phyloP scores from a whole-genome alignment of 1,140 invertebrate species.

The Camponotus pennsylvanicus region DNA sequence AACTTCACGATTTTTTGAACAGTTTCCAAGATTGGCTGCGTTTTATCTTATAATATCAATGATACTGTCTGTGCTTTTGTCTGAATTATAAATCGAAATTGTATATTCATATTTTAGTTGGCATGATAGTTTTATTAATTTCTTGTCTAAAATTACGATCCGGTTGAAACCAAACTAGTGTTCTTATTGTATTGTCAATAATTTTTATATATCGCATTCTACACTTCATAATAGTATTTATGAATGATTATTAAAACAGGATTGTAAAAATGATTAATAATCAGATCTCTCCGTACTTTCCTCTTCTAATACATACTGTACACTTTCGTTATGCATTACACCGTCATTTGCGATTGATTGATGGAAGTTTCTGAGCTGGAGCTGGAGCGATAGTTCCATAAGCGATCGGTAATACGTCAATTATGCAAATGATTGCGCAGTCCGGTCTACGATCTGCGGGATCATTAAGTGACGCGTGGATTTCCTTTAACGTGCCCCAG shows the following conservation, averaged over 20 bases:
- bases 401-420: conserved; percentile 56
- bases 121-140: background rate
- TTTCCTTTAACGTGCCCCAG: conserved; percentile 28
- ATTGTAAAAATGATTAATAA: conserved; percentile 29
- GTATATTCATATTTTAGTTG: background rate
- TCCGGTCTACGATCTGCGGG: conserved; percentile 34
- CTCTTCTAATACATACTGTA: background rate
- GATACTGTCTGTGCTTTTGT: background rate
- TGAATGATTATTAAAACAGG: background rate
- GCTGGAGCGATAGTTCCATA: conserved; percentile 26
- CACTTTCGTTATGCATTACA: background rate
- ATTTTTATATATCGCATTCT: background rate
- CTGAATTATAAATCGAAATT: background rate
- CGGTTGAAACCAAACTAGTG: too few species aligned
- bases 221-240: background rate
- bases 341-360: conserved; percentile 30
- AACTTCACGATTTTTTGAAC: conserved; percentile 15
- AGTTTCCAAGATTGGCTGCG: background rate
- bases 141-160: background rate
- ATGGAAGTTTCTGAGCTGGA: conserved; percentile 33
- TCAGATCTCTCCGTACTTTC: background rate
- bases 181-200: background rate
- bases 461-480: conserved; percentile 40
- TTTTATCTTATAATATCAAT: background rate
- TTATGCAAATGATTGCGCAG: conserved; percentile 50